These are phyloP conservation scores for Limosa lapponica DNA, from an alignment of 2,797 vertebrate species.

Conservation along the genomic window DNA sequence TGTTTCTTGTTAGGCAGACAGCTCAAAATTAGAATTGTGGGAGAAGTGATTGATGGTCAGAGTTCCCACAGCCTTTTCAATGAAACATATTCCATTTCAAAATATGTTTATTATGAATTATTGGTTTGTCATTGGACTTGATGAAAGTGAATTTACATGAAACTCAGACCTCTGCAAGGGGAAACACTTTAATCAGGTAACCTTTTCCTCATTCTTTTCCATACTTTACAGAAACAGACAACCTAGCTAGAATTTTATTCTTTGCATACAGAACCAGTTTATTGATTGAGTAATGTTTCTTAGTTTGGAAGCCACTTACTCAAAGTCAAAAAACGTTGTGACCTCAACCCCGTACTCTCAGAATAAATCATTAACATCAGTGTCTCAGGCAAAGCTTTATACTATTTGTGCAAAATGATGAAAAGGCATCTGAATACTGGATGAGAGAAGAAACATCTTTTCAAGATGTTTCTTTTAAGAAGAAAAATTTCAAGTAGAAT, in stretches of 20 bases:
- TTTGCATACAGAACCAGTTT: slow-evolving; percentile 23
- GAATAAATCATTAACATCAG: slow-evolving; percentile 4
- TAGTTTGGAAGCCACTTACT: slow-evolving; percentile 36
- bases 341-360: slow-evolving; percentile 11
- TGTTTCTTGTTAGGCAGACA: slow-evolving; percentile 59
- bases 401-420: neutral
- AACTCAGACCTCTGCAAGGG: neutral
- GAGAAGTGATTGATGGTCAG: slow-evolving; percentile 56
- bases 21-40: slow-evolving; percentile 29
- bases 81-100: slow-evolving; percentile 52
- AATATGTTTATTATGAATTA: slow-evolving; percentile 69
- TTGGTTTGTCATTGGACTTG: slow-evolving; percentile 40
- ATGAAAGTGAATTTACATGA: slow-evolving; percentile 46
- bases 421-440: neutral
- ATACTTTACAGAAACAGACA: neutral
- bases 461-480: neutral
- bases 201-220: neutral
- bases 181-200: slow-evolving; percentile 12
- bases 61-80: slow-evolving; percentile 15
- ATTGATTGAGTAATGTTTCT: slow-evolving; percentile 43
- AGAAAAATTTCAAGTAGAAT: neutral
- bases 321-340: slow-evolving; percentile 31
- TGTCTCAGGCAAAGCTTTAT: neutral
- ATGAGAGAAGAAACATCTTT: neutral
- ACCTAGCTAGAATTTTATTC: neutral